A percentile compares a stretch with the other conserved stretches of the same genome.
phyloP scores from a whole-genome alignment of 2,797 vertebrate genomes.

The Myotis findleyi region DNA sequence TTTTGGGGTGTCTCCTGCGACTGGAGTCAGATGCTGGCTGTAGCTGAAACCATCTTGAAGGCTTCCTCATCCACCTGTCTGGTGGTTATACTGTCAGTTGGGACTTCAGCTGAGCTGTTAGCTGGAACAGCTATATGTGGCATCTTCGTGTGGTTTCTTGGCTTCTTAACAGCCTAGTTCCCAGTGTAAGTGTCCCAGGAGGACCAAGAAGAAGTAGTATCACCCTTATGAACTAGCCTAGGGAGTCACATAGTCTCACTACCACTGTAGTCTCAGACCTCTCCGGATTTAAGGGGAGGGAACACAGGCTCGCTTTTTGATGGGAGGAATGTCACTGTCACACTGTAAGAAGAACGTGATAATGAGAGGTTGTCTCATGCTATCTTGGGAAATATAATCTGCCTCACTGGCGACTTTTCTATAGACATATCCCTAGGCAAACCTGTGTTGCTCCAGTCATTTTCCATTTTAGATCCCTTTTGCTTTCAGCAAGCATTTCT shows the following conservation, averaged over 20 bases:
- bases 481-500: constrained; percentile 54
- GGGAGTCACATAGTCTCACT: background rate
- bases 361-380: background rate
- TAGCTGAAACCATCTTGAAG: background rate
- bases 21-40: background rate
- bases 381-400: constrained; percentile 58
- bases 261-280: background rate
- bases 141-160: background rate
- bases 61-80: background rate
- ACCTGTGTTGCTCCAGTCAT: constrained; percentile 51
- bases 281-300: background rate
- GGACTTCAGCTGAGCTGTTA: background rate
- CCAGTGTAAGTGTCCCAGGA: background rate
- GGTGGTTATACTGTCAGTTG: background rate
- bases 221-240: background rate
- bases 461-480: constrained; percentile 61
- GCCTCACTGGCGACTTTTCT: constrained; percentile 45
- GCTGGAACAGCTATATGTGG: background rate
- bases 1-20: background rate
- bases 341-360: constrained; percentile 3
- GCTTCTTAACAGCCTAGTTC: constrained; percentile 3
- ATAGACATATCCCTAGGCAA: constrained; percentile 40
- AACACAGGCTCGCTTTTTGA: background rate
- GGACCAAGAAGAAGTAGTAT: background rate
- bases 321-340: background rate